A percentile compares a stretch with the other conserved stretches of the same genome.
Conservation (phyloP, 2,797 vertebrate species). For the Dipus sagitta region DNA sequence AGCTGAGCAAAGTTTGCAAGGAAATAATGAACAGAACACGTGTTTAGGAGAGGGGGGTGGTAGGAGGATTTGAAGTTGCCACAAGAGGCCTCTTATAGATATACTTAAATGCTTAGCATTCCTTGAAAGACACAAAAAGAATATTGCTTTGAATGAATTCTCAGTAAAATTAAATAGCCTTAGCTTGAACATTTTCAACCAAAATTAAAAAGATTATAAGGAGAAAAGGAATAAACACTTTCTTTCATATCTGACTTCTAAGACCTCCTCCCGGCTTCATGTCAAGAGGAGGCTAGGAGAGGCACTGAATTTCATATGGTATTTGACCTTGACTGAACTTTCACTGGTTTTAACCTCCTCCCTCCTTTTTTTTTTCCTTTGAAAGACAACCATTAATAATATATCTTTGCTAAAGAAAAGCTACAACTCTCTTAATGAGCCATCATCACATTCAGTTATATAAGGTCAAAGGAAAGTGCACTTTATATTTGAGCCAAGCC, state of each 20-base stretch:
- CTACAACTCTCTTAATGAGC: constrained; percentile 67
- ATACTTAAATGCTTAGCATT: neutral
- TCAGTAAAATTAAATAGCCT: constrained; percentile 37
- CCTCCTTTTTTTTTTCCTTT: neutral
- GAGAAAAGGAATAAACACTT: neutral
- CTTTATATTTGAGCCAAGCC: constrained; percentile 57
- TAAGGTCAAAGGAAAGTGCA: constrained; percentile 68
- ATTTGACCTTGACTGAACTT: constrained; percentile 43
- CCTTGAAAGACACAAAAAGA: neutral
- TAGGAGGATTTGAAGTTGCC: neutral
- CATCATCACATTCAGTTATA: constrained; percentile 56
- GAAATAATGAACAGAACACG: neutral
- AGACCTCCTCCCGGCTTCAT: constrained; percentile 21
- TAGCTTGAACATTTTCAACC: neutral
- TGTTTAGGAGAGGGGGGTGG: neutral
- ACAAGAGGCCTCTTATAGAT: neutral
- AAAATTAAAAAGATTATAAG: constrained; percentile 32
- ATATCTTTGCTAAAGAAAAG: constrained; percentile 33
- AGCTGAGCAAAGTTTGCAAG: neutral
- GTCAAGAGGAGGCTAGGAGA: constrained; percentile 8
- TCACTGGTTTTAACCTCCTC: neutral
- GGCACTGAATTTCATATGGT: neutral
- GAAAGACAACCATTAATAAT: constrained; percentile 68
- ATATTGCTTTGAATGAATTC: constrained; percentile 9
- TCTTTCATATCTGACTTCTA: constrained; percentile 32